These are phyloP conservation scores for Patiria miniata DNA, from an alignment of 35 echinoderm and acorn worm species.

Conservation along the genomic window DNA sequence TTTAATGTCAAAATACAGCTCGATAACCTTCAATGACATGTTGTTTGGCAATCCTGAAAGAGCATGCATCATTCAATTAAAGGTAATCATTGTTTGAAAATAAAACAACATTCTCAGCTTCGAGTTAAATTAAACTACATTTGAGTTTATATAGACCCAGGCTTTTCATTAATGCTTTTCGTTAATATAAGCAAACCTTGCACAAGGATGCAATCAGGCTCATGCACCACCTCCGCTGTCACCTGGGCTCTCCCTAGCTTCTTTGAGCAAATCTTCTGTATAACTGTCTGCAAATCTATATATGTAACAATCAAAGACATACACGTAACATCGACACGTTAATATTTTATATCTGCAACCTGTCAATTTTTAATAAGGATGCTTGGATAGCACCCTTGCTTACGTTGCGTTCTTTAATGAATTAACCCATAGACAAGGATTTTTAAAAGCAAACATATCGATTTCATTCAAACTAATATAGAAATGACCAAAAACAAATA, in stretches of 20 bases:
- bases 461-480: not conserved
- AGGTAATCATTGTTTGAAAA: too few species aligned
- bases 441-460: too few species aligned
- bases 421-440: too few species aligned
- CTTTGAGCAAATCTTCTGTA: not conserved
- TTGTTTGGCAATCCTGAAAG: not conserved
- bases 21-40: not conserved
- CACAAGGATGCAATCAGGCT: not conserved
- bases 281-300: not conserved
- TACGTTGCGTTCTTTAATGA: too few species aligned
- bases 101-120: too few species aligned
- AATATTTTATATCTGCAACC: too few species aligned
- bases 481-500: not conserved
- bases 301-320: not conserved
- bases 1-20: conserved; percentile 48
- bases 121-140: too few species aligned
- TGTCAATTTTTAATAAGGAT: not conserved
- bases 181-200: not conserved
- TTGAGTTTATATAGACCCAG: too few species aligned
- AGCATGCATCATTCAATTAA: too few species aligned
- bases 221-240: not conserved
- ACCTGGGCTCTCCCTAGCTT: not conserved
- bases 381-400: not conserved
- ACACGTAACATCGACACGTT: not conserved
- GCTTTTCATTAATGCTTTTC: too few species aligned